These are phyloP conservation scores for Baryphthengus martii DNA, from an alignment of 2,113 vertebrate genomes.

Conservation along the genomic window DNA sequence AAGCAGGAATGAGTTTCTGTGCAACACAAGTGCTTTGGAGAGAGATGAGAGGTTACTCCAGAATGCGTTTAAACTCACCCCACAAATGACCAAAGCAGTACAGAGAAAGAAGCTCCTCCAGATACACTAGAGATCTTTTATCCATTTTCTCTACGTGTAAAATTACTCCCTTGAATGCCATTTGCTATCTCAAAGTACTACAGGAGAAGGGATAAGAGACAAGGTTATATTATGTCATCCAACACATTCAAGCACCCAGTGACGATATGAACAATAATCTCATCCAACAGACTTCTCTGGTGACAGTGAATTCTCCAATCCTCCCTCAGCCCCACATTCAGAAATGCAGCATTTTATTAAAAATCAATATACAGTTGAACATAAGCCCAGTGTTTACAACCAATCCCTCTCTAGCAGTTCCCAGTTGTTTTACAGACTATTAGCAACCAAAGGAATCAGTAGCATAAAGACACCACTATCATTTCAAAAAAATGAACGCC, in stretches of 20 bases:
- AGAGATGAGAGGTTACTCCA: neutral
- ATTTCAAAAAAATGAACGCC: neutral
- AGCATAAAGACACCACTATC: neutral
- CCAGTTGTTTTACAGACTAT: neutral
- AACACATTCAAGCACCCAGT: neutral
- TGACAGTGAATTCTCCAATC: neutral
- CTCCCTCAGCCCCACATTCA: neutral
- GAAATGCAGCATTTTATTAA: conserved; percentile 50
- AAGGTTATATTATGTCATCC: neutral
- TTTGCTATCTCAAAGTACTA: neutral
- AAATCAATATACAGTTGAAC: conserved; percentile 24
- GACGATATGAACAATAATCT: fast-evolving
- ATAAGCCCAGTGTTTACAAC: conserved; percentile 49
- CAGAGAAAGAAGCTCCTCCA: neutral
- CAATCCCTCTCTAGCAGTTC: neutral
- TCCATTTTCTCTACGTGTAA: fast-evolving
- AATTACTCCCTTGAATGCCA: neutral
- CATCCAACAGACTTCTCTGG: neutral
- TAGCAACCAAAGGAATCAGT: conserved; percentile 20
- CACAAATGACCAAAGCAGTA: neutral
- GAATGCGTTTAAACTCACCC: neutral
- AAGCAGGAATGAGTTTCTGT: neutral
- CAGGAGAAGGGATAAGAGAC: neutral
- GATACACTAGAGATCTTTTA: neutral
- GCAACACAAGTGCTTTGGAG: neutral